Conservation (phyloP, 2,888 invertebrate species). For the Frankliniella fusca region DNA sequence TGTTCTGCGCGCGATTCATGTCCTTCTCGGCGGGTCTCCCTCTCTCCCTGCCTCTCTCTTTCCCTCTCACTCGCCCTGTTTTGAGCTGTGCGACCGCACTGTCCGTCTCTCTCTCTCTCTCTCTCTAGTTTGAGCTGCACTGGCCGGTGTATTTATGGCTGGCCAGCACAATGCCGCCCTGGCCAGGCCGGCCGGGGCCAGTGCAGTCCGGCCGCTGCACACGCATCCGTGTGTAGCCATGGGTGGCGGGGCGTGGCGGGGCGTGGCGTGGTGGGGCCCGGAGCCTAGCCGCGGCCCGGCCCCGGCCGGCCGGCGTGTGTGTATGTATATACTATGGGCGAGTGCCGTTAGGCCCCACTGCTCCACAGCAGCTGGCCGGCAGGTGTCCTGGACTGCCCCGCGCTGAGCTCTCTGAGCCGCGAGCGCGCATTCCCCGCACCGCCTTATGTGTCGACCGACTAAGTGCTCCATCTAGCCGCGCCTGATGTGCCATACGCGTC, state of each 20-base stretch:
- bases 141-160: conserved; percentile 9
- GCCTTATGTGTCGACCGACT: too few relatives aligned
- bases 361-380: not conserved
- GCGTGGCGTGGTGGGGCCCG: not conserved
- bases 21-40: too few relatives aligned
- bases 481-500: too few relatives aligned
- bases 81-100: too few relatives aligned
- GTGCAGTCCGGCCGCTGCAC: not conserved
- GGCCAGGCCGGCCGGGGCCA: not conserved
- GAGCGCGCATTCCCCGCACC: too few relatives aligned
- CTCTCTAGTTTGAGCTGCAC: not conserved
- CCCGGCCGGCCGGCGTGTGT: too few relatives aligned
- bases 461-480: too few relatives aligned
- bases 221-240: conserved; percentile 21
- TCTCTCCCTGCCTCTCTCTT: not conserved
- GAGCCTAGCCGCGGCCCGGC: not conserved
- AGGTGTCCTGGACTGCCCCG: not conserved
- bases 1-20: too few relatives aligned
- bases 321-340: not conserved
- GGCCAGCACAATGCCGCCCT: conserved; percentile 3
- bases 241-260: too few relatives aligned
- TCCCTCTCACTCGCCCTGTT: not conserved
- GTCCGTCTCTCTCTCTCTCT: too few relatives aligned
- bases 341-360: not conserved
- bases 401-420: too few relatives aligned